Evolutionary conservation across 2,888 invertebrate genomes (phyloP).

Genomic region (Orgyia antiqua): DNA sequence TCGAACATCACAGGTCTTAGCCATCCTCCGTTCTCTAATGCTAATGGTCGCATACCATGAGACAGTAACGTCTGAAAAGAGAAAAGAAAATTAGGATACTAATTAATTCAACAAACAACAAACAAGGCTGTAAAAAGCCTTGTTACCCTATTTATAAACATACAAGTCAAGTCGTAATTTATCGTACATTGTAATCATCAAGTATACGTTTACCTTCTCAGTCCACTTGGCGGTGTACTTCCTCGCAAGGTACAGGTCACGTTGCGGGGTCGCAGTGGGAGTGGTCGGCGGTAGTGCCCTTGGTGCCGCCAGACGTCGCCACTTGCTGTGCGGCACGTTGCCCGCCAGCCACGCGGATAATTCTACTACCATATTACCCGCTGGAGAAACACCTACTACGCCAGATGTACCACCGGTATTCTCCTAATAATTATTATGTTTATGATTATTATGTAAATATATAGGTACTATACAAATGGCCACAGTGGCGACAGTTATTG

Average conservation of each 20-base stretch:
- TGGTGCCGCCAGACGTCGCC: slow-evolving; percentile 50
- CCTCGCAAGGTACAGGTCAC: slow-evolving; percentile 53
- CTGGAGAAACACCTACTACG: slow-evolving; percentile 32
- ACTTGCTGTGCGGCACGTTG: slow-evolving; percentile 53
- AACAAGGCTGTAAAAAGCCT: too few species aligned
- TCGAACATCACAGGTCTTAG: slow-evolving; percentile 95
- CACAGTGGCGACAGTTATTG: too few species aligned
- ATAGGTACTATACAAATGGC: too few species aligned
- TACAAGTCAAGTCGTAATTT: too few species aligned
- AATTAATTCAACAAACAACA: too few species aligned
- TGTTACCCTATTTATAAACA: too few species aligned
- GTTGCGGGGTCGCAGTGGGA: slow-evolving; percentile 19
- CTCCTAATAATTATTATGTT: slow-evolving; percentile 15
- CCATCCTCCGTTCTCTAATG: slow-evolving; percentile 87
- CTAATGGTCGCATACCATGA: slow-evolving; percentile 77
- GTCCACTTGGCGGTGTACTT: slow-evolving; percentile 66
- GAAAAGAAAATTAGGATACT: too few species aligned
- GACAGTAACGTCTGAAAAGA: slow-evolving; percentile 53
- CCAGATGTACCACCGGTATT: slow-evolving; percentile 9
- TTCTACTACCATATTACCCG: slow-evolving; percentile 67
- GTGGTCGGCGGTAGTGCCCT: slow-evolving; percentile 21
- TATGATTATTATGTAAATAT: neutral
- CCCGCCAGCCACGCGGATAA: slow-evolving; percentile 75
- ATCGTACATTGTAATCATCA: too few species aligned
- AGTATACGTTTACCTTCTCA: slow-evolving; percentile 40